Evolutionary conservation across 2,113 vertebrate genomes (phyloP).

Genomic region (Ictalurus furcatus): DNA sequence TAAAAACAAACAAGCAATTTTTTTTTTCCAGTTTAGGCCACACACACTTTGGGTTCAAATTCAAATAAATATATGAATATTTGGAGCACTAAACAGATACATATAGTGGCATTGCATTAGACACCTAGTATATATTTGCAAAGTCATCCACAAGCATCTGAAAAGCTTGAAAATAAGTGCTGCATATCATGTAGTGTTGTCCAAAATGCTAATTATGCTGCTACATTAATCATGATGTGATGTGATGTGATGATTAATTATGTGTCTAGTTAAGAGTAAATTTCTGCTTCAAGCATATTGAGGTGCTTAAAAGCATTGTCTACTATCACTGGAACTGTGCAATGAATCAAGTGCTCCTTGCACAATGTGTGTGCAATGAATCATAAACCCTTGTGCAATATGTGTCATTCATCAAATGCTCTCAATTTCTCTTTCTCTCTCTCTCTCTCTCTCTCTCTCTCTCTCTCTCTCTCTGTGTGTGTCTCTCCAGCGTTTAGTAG

Average conservation of each 20-base stretch:
- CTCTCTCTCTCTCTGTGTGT: slow-evolving; percentile 9
- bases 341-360: background rate
- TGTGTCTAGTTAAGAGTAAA: background rate
- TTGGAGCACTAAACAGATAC: too few species aligned
- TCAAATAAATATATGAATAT: background rate
- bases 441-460: background rate
- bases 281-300: background rate
- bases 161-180: background rate
- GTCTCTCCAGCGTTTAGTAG: slow-evolving; percentile 85
- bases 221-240: background rate
- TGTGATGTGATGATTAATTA: too few species aligned
- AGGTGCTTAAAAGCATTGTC: background rate
- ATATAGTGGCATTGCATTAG: too few species aligned
- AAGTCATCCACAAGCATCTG: background rate
- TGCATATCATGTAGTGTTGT: background rate
- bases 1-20: too few species aligned
- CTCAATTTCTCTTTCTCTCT: background rate
- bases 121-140: background rate
- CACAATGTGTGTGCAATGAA: background rate
- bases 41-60: background rate
- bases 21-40: background rate
- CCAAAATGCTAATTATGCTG: background rate
- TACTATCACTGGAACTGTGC: background rate
- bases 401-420: background rate
- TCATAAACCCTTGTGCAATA: background rate